Evolutionary conservation across 1,140 invertebrate species (phyloP).

Genomic region (Drosophila leontia): DNA sequence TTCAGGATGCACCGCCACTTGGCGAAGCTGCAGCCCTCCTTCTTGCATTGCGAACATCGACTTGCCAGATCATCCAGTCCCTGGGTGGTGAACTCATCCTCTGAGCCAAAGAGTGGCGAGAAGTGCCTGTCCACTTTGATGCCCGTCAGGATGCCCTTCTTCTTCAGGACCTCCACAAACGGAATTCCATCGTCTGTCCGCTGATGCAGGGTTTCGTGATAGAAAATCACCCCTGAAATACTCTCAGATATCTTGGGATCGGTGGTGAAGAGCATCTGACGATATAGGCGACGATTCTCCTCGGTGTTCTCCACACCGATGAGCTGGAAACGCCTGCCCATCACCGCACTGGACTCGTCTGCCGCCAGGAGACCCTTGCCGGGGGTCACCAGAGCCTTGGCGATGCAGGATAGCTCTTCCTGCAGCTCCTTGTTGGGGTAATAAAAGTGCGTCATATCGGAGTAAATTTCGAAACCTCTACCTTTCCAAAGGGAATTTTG

Average conservation of each 20-base stretch:
- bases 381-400: slow-evolving; percentile 94
- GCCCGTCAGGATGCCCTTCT: slow-evolving; percentile 94
- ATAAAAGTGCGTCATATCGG: slow-evolving; percentile 91
- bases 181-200: slow-evolving; percentile 94
- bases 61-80: slow-evolving; percentile 96
- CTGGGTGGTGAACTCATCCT: slow-evolving; percentile 98
- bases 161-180: slow-evolving; percentile 92
- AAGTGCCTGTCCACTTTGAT: slow-evolving; percentile 97
- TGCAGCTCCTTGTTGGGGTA: slow-evolving; percentile 94
- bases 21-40: slow-evolving; percentile 98
- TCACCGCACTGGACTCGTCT: slow-evolving; percentile 93
- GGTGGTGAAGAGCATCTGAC: slow-evolving; percentile 96
- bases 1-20: slow-evolving; percentile 99
- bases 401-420: slow-evolving; percentile 94
- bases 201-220: slow-evolving; percentile 99
- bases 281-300: slow-evolving; percentile 93
- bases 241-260: slow-evolving; percentile 90
- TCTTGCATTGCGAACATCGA: slow-evolving; percentile 98
- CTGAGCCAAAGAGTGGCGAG: slow-evolving; percentile 94
- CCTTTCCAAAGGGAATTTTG: not conserved
- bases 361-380: slow-evolving; percentile 96
- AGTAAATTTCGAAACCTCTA: slow-evolving; percentile 15
- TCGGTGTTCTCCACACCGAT: slow-evolving; percentile 92
- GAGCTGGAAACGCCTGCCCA: slow-evolving; percentile 91
- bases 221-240: slow-evolving; percentile 96